phyloP scores from a whole-genome alignment of 2,888 invertebrate species.

The Iselma pallidipennis region DNA sequence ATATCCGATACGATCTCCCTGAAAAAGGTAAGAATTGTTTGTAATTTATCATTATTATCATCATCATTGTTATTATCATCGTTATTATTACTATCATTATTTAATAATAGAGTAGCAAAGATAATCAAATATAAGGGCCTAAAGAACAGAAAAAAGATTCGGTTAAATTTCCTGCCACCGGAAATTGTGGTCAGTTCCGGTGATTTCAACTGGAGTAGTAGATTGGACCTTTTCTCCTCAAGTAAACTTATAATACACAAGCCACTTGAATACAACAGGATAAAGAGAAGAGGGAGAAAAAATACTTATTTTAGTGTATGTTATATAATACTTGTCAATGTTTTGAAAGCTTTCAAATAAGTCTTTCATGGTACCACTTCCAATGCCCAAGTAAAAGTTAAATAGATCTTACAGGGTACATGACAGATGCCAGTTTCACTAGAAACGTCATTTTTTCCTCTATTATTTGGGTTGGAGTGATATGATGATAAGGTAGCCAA shows the following conservation, averaged over 20 bases:
- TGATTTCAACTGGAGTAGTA: not conserved
- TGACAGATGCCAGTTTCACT: not conserved
- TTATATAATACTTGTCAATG: no score
- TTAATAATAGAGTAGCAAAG: not conserved
- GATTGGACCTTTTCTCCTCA: not conserved
- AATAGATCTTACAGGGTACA: no score
- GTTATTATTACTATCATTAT: not conserved
- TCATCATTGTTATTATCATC: not conserved
- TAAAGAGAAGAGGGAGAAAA: no score
- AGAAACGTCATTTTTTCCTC: not conserved
- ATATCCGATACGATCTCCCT: conserved; percentile 57
- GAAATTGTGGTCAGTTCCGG: conserved; percentile 26
- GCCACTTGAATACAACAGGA: no score
- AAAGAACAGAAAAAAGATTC: not conserved
- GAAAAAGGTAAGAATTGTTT: conserved; percentile 36
- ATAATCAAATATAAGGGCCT: not conserved
- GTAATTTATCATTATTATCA: not conserved
- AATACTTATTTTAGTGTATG: no score
- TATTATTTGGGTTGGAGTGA: not conserved
- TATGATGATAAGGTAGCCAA: not conserved
- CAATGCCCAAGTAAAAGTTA: no score
- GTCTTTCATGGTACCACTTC: no score
- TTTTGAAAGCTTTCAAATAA: no score
- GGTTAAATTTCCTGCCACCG: conserved; percentile 1
- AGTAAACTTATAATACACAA: not conserved